These are phyloP conservation scores for Eupithecia dodoneata DNA, from an alignment of 2,888 invertebrate genomes.

Conservation along the genomic window DNA sequence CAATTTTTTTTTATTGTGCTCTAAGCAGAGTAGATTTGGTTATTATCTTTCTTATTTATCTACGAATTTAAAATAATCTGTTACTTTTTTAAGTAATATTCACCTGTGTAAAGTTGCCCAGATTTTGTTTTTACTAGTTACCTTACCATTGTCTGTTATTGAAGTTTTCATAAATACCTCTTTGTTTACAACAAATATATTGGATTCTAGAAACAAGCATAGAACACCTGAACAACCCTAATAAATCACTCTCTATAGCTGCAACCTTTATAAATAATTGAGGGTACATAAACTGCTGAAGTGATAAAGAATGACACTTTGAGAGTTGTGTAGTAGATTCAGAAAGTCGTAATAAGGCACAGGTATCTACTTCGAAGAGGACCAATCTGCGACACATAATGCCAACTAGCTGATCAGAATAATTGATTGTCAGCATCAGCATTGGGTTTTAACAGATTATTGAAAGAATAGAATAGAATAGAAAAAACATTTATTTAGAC, in stretches of 20 bases:
- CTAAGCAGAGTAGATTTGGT: too few species aligned
- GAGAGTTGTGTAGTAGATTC: not conserved
- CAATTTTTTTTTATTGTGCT: too few species aligned
- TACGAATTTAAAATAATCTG: too few species aligned
- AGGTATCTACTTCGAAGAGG: not conserved
- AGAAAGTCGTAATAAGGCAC: not conserved
- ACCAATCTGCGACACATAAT: not conserved
- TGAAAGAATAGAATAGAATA: too few species aligned
- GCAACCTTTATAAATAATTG: not conserved
- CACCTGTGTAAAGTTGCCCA: too few species aligned
- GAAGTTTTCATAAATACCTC: not conserved
- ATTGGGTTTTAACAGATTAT: not conserved
- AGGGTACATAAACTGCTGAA: not conserved
- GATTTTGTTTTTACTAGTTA: not conserved
- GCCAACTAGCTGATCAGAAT: not conserved
- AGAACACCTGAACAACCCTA: not conserved
- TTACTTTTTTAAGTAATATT: too few species aligned
- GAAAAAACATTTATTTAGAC: too few species aligned
- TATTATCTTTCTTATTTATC: too few species aligned
- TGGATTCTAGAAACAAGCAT: not conserved
- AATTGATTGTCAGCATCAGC: not conserved
- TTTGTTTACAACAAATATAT: conserved; percentile 4
- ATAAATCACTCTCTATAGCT: not conserved
- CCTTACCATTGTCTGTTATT: not conserved
- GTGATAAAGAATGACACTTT: not conserved